These are phyloP conservation scores for Halesus radiatus DNA, from an alignment of 1,140 invertebrate genomes.

Conservation along the genomic window DNA sequence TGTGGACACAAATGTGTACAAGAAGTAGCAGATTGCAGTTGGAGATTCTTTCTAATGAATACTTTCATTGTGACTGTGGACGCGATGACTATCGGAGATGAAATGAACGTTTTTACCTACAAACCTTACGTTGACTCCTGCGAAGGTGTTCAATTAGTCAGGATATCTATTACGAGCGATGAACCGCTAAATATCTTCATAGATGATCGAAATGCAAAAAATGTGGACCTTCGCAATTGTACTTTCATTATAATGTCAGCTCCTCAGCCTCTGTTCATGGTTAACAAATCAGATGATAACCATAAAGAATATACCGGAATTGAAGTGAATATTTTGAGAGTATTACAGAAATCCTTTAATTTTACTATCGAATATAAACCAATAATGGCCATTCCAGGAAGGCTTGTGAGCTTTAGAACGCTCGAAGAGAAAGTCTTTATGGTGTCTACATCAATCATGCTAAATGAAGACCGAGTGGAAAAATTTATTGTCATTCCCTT, in stretches of 20 bases:
- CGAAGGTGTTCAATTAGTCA: neutral
- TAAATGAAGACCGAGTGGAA: neutral
- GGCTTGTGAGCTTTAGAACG: neutral
- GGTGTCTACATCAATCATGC: neutral
- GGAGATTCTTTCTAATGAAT: slow-evolving; percentile 15
- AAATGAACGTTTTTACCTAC: slow-evolving; percentile 16
- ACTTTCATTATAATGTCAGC: neutral
- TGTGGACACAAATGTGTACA: neutral
- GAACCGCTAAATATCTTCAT: neutral
- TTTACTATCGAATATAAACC: neutral
- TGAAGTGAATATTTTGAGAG: neutral
- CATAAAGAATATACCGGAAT: neutral
- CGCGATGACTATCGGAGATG: neutral
- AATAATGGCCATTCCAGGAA: neutral
- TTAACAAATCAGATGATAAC: neutral
- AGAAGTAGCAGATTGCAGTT: neutral
- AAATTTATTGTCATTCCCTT: neutral
- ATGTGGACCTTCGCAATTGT: slow-evolving; percentile 5
- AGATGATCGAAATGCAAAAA: neutral
- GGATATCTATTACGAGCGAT: neutral
- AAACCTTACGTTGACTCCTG: neutral
- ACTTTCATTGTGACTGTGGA: slow-evolving; percentile 25
- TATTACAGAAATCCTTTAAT: slow-evolving; percentile 8
- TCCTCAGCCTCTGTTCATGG: neutral
- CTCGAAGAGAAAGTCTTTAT: slow-evolving; percentile 1